Evolutionary conservation across 2,888 invertebrate genomes (phyloP).

Genomic region (Hermodice carunculata): DNA sequence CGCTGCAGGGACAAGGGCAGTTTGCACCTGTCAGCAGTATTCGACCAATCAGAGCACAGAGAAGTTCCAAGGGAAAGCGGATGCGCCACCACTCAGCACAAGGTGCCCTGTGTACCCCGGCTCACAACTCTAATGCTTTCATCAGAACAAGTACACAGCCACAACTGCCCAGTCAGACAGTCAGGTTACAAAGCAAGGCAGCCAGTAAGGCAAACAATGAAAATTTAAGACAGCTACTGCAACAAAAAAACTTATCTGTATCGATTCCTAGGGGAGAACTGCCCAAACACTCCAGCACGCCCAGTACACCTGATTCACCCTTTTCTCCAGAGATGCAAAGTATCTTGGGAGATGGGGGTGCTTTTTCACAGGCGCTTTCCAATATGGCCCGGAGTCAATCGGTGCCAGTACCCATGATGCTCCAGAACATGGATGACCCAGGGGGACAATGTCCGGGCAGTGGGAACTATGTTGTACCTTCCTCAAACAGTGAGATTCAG

Average conservation of each 20-base stretch:
- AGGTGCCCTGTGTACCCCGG: slow-evolving; percentile 15
- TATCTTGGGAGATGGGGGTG: too few species aligned
- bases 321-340: slow-evolving; percentile 26
- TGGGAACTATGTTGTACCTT: too few species aligned
- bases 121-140: too few species aligned
- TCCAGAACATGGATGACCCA: slow-evolving; percentile 4
- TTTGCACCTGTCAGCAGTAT: slow-evolving; percentile 21
- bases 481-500: slow-evolving; percentile 8
- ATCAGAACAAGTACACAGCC: too few species aligned
- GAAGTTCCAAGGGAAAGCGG: not conserved
- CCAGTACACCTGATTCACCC: slow-evolving; percentile 25
- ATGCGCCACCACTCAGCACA: slow-evolving; percentile 21
- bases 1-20: too few species aligned
- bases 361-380: not conserved
- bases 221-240: too few species aligned
- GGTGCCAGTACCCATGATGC: slow-evolving; percentile 7
- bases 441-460: not conserved
- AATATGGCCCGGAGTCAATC: slow-evolving; percentile 15
- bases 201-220: too few species aligned
- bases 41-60: slow-evolving; percentile 12
- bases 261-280: too few species aligned
- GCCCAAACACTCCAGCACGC: too few species aligned
- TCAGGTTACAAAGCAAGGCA: too few species aligned
- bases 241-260: too few species aligned
- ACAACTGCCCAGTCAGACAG: too few species aligned